Conservation (phyloP, 2,888 invertebrate species). For the Melinaea menophilus region DNA sequence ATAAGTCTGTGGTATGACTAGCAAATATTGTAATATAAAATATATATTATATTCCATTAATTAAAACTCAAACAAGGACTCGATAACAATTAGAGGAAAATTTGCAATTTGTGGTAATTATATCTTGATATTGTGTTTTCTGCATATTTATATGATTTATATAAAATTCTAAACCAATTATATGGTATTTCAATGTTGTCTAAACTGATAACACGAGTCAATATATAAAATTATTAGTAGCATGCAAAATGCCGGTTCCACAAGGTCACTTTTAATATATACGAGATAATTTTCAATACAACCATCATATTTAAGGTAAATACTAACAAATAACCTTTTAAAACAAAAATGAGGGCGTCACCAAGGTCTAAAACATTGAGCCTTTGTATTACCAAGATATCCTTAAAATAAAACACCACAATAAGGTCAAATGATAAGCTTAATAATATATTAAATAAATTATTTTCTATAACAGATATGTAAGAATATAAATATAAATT, state of each 20-base stretch:
- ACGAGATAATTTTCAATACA: constrained; percentile 11
- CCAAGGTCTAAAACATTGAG: not conserved
- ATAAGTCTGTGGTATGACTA: no score
- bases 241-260: constrained; percentile 13
- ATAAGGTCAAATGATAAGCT: not conserved
- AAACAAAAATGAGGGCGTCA: not conserved
- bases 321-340: not conserved
- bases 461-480: not conserved
- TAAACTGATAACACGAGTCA: constrained; percentile 10
- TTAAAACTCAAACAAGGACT: no score
- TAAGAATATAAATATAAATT: not conserved
- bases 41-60: no score
- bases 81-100: no score
- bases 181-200: not conserved
- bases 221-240: constrained; percentile 18
- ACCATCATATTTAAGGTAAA: not conserved
- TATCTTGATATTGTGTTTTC: not conserved
- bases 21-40: no score
- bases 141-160: not conserved
- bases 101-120: no score
- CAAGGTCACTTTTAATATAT: constrained; percentile 14
- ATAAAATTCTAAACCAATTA: not conserved
- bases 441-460: not conserved
- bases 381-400: constrained; percentile 9
- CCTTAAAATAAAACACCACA: constrained; percentile 16